A percentile compares a stretch with the other conserved stretches of the same genome.
Conservation (phyloP, 2,888 invertebrate species). For the Noctua pronuba region DNA sequence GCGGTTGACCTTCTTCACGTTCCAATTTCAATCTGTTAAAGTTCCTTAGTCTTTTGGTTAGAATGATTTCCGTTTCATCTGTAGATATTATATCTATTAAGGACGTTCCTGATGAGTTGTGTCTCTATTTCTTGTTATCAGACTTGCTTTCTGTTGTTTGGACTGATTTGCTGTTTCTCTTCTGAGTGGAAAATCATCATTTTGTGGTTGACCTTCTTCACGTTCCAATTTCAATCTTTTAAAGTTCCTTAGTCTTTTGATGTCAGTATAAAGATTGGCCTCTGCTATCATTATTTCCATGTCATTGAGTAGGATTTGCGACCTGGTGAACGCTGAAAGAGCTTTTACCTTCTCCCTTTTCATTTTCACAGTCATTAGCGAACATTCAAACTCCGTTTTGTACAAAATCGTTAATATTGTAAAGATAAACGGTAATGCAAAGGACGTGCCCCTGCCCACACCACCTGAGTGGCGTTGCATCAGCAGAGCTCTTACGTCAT, state of each 20-base stretch:
- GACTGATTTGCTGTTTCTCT: not conserved
- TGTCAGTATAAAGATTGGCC: conserved; percentile 8
- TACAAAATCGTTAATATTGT: not conserved
- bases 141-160: not conserved
- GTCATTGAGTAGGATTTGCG: conserved; percentile 32
- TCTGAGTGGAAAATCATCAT: not conserved
- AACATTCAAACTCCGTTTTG: conserved; percentile 24
- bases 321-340: conserved; percentile 38
- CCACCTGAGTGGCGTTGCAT: too few relatives aligned
- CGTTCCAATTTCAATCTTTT: too few relatives aligned
- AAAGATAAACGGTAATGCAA: too few relatives aligned
- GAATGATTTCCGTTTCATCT: conserved; percentile 45
- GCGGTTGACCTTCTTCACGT: not conserved
- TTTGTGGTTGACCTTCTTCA: not conserved
- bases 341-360: conserved; percentile 45
- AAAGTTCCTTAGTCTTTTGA: too few relatives aligned
- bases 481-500: too few relatives aligned
- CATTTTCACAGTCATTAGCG: conserved; percentile 32
- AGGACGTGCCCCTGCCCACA: too few relatives aligned
- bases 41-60: too few relatives aligned
- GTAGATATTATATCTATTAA: not conserved
- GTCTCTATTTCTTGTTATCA: conserved; percentile 14
- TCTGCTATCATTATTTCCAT: conserved; percentile 51
- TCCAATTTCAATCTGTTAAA: conserved; percentile 19
- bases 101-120: conserved; percentile 5